Evolutionary conservation across 2,113 vertebrate species (phyloP).

Genomic region (Ciconia boyciana): DNA sequence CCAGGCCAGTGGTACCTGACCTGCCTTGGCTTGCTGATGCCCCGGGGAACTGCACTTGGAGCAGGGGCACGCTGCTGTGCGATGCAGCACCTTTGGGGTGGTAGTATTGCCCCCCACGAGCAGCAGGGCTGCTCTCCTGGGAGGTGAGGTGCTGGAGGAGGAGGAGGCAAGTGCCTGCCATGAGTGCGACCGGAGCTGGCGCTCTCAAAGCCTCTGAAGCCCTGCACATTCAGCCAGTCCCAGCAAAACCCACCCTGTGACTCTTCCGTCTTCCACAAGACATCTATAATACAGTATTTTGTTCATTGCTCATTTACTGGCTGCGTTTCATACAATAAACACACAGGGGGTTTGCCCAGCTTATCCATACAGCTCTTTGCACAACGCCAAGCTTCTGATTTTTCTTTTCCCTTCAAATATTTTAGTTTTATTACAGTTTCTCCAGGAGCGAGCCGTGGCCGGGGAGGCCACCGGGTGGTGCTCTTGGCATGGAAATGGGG

Average conservation of each 20-base stretch:
- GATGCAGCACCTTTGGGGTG: not conserved
- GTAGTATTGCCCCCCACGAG: fast-evolving
- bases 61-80: not conserved
- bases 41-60: not conserved
- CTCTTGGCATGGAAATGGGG: constrained; percentile 9
- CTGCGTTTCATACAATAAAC: not conserved
- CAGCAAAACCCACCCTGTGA: not conserved
- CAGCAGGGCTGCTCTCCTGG: not conserved
- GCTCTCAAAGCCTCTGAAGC: not conserved
- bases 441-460: not conserved
- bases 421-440: fast-evolving
- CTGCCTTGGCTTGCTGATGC: not conserved
- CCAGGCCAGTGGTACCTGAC: not conserved
- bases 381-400: not conserved
- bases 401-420: not conserved
- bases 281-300: fast-evolving
- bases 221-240: not conserved
- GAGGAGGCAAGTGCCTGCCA: not conserved
- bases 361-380: not conserved
- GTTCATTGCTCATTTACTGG: fast-evolving
- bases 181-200: not conserved
- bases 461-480: constrained; percentile 2
- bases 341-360: not conserved
- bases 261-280: not conserved
- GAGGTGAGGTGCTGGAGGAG: not conserved